Percentiles rank a stretch among this genome's conserved stretches.
These are phyloP conservation scores for Standfussiana lucernea DNA, from an alignment of 2,888 invertebrate genomes.

Conservation along the genomic window DNA sequence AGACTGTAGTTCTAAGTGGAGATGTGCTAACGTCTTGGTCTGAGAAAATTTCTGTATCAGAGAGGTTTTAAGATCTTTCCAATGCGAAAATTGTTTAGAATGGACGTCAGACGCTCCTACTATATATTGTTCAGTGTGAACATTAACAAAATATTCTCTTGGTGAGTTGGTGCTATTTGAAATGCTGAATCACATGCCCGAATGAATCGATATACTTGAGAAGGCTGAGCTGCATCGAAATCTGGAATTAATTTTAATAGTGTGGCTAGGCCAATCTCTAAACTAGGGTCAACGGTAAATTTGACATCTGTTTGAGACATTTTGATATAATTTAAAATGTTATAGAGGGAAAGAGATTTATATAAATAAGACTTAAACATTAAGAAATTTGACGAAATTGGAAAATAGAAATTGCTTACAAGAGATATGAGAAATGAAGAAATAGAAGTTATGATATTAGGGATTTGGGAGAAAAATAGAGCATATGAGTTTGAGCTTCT, in stretches of 20 bases:
- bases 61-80: not conserved
- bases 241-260: not conserved
- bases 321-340: no score
- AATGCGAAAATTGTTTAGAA: not conserved
- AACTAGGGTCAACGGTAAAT: no score
- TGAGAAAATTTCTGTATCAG: not conserved
- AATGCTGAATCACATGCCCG: not conserved
- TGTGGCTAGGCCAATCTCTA: no score
- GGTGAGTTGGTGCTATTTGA: not conserved
- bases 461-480: no score
- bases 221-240: not conserved
- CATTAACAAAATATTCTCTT: not conserved
- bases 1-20: not conserved
- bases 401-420: no score
- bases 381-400: no score
- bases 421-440: no score
- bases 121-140: not conserved
- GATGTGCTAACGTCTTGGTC: not conserved
- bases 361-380: no score
- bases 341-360: no score
- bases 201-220: conserved; percentile 1
- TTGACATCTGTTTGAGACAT: no score
- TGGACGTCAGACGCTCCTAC: not conserved
- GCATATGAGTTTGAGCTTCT: no score
- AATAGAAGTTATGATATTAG: no score